A percentile compares a stretch with the other conserved stretches of the same genome.
Conservation (phyloP, 2,888 invertebrate genomes). For the Cryptus armator region DNA sequence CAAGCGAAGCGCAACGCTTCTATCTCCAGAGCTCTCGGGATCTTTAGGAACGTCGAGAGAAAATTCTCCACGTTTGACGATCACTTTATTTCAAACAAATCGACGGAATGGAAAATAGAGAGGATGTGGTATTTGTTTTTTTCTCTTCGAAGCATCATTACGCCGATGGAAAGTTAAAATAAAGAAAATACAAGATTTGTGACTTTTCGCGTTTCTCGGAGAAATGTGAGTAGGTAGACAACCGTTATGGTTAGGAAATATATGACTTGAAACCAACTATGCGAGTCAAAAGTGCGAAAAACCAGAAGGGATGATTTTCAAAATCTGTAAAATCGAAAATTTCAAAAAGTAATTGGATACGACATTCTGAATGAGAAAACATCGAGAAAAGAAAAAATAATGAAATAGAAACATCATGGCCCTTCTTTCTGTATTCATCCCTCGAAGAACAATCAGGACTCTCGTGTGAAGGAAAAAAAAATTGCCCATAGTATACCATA, state of each 20-base stretch:
- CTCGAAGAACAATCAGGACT: too few relatives aligned
- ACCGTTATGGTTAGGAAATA: too few relatives aligned
- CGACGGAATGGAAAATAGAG: background rate
- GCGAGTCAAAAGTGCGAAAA: too few relatives aligned
- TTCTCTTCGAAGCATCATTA: background rate
- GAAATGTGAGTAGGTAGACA: too few relatives aligned
- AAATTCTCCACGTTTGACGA: background rate
- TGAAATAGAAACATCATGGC: too few relatives aligned
- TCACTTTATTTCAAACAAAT: conserved; percentile 36
- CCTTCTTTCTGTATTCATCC: too few relatives aligned
- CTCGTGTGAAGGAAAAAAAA: background rate
- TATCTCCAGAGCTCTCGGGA: background rate
- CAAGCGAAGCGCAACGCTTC: background rate
- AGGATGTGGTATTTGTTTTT: background rate
- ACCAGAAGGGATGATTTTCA: too few relatives aligned
- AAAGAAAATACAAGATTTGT: background rate
- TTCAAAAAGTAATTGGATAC: too few relatives aligned
- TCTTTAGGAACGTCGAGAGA: background rate
- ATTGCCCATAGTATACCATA: background rate
- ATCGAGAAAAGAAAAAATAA: background rate
- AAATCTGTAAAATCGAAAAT: too few relatives aligned
- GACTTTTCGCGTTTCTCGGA: background rate
- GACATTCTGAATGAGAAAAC: too few relatives aligned
- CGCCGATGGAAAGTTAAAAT: background rate
- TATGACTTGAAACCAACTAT: too few relatives aligned